Conservation (phyloP, 1,140 invertebrate species). For the Caenorhabditis remanei region DNA sequence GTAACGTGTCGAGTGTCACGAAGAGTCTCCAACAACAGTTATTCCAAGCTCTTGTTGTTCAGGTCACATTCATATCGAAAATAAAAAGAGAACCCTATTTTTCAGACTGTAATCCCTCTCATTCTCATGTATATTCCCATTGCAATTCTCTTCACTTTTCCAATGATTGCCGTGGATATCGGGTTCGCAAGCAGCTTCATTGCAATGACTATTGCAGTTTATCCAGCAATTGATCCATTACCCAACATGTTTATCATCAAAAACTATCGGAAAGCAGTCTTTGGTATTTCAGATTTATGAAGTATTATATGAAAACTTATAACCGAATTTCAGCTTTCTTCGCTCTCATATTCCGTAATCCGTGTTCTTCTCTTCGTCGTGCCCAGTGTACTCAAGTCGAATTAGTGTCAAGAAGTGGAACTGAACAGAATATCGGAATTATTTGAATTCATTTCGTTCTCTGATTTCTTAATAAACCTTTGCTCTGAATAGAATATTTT, state of each 20-base stretch:
- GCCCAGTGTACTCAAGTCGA: slow-evolving; percentile 10
- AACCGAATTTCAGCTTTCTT: slow-evolving; percentile 1
- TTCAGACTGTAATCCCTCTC: background rate
- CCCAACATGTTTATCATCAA: slow-evolving; percentile 32
- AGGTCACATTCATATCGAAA: background rate
- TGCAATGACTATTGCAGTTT: slow-evolving; percentile 39
- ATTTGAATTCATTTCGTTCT: background rate
- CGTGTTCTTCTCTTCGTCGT: slow-evolving; percentile 13
- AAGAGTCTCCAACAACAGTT: slow-evolving; percentile 8
- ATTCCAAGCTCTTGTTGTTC: slow-evolving; percentile 30
- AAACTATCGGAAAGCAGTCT: slow-evolving; percentile 29
- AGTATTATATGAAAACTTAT: background rate
- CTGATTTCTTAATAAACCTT: background rate
- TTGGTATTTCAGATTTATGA: background rate
- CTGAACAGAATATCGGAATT: slow-evolving; percentile 1
- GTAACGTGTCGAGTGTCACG: slow-evolving; percentile 6
- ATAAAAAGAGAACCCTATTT: background rate
- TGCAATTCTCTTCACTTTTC: slow-evolving; percentile 28
- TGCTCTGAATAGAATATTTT: too few species aligned
- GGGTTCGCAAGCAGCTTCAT: slow-evolving; percentile 30
- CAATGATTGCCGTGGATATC: slow-evolving; percentile 32
- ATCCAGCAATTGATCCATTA: slow-evolving; percentile 17
- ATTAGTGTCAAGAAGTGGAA: slow-evolving; percentile 11
- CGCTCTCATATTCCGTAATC: background rate
- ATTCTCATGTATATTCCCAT: slow-evolving; percentile 21